Percentiles rank a stretch among this genome's conserved stretches.
Conservation (phyloP, 2,797 vertebrate species). For the Cyclura pinguis region DNA sequence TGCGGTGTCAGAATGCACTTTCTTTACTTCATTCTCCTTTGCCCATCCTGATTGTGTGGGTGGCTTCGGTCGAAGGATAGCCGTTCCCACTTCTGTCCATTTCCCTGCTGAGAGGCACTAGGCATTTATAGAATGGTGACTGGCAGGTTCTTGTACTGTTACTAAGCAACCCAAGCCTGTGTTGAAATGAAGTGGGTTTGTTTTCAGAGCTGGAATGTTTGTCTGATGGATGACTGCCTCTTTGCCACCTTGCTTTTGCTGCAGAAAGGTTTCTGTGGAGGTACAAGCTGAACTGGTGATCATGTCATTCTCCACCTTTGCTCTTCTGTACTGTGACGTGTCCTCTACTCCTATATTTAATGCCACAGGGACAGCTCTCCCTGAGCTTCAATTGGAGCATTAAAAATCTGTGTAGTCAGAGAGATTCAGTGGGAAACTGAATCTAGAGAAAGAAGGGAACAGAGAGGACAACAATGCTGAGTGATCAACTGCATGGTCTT, state of each 20-base stretch:
- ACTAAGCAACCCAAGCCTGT: conserved; percentile 36
- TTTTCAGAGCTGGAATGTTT: conserved; percentile 15
- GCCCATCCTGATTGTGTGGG: background rate
- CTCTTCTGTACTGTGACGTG: background rate
- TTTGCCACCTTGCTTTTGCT: background rate
- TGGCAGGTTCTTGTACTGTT: conserved; percentile 22
- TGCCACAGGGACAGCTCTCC: background rate
- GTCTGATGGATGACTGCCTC: background rate
- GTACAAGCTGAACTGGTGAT: background rate
- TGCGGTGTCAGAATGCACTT: background rate
- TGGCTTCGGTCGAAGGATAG: background rate
- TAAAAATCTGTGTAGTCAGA: background rate
- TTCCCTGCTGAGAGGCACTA: background rate
- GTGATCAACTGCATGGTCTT: background rate
- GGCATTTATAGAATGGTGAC: conserved; percentile 40
- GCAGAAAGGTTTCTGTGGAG: background rate
- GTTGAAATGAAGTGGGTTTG: background rate
- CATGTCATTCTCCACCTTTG: background rate
- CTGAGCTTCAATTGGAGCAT: background rate
- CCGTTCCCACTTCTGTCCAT: background rate
- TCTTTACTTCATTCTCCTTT: background rate
- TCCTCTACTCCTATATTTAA: background rate
- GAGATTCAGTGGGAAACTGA: background rate
- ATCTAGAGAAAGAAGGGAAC: background rate
- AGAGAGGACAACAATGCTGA: too few relatives aligned